Conservation (phyloP, 2,888 invertebrate species). For the Seladonia tumulorum region DNA sequence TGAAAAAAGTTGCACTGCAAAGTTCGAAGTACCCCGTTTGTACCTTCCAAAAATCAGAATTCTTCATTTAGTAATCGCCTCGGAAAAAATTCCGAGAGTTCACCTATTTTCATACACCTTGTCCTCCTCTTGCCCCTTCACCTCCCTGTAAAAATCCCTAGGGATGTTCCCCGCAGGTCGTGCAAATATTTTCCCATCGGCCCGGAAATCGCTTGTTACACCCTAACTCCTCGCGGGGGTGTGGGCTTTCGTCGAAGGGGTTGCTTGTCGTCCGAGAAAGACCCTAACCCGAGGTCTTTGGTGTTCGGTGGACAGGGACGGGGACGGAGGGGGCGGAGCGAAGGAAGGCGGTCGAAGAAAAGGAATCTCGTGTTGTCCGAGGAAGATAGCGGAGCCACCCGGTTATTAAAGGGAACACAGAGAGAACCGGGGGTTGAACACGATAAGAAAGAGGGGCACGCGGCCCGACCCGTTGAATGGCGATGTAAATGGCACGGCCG, state of each 20-base stretch:
- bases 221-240: neutral
- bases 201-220: slow-evolving; percentile 10
- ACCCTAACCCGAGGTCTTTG: neutral
- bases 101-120: neutral
- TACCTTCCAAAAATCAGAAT: too few species aligned
- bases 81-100: neutral
- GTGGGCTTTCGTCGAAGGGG: slow-evolving; percentile 1
- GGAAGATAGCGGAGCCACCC: slow-evolving; percentile 42
- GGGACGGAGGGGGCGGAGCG: neutral
- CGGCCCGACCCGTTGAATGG: slow-evolving; percentile 43
- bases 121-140: neutral
- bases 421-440: slow-evolving; percentile 21
- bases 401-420: slow-evolving; percentile 57
- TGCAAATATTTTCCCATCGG: slow-evolving; percentile 14
- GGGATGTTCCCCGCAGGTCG: neutral
- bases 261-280: slow-evolving; percentile 3
- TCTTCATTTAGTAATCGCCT: too few species aligned
- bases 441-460: slow-evolving; percentile 61
- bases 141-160: neutral
- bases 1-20: too few species aligned
- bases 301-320: neutral
- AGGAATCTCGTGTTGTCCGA: slow-evolving; percentile 46
- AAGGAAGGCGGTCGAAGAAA: slow-evolving; percentile 21
- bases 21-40: too few species aligned
- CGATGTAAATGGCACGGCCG: slow-evolving; percentile 60